Evolutionary conservation across 2,797 vertebrate species (phyloP), one percentile per base, ranked within the genome.

Genomic region (Molossus alvarezi): DNA sequence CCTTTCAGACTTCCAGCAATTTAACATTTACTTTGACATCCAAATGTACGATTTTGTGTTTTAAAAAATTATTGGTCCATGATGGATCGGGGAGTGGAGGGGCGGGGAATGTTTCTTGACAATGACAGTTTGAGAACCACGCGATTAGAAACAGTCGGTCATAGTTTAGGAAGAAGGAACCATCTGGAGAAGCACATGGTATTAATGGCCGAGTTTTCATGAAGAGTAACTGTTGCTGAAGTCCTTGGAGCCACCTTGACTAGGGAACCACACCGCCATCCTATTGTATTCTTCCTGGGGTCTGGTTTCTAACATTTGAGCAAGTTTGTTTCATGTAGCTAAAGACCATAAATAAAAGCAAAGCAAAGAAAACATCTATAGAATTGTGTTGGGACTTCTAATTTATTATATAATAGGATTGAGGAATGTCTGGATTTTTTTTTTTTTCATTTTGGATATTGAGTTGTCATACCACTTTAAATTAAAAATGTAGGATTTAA

Each of bases 401-500:
- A 90, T 20, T 81, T 88, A 83, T 15, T 90, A 33, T 3, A 37
- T 23, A 62, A 23, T 9, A 71, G n/a, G 29, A 55, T 23, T 58
- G 23, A 79, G 17, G 5, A 80, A 60, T 79, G 13, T 77, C 37
- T 18, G 18, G 4, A 77, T 85, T 27, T 84, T 69, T 79, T 90
- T 45, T 8, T 45, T 33, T 67, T 67, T n/a, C n/a, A 75, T 45
- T 81, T n/a, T 37, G 20, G 10, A 45, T 72, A 29, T 69, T 90
- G 76, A 29, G 12, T 86, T 81, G 65, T 75, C 53, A 67, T 29
- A 53, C 13, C 33, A 75, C 90, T 86, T 86, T 41, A 76, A 71
- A 80, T 80, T 60, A 90, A 60, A 88, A 94, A 73, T 58, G 27
- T 15, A 55, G 10, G 18, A 84, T 48, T 91, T 80, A 83, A 73